These are phyloP conservation scores for Agonopterix alstromeriana DNA, from an alignment of 2,888 invertebrate genomes.

Conservation along the genomic window DNA sequence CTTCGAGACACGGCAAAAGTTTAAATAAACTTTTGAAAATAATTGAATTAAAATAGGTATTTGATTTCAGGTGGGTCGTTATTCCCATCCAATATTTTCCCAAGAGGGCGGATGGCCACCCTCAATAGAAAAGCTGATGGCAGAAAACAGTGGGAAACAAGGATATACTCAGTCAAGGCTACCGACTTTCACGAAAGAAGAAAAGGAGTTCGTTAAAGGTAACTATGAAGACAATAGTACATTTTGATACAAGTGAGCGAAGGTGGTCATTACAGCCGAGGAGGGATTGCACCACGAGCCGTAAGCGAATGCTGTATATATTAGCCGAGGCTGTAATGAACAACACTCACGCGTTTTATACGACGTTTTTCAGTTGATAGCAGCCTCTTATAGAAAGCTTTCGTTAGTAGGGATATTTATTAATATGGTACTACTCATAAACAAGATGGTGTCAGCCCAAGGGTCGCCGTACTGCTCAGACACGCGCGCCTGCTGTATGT, in stretches of 20 bases:
- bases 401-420: no score
- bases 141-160: slow-evolving; percentile 23
- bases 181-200: slow-evolving; percentile 33
- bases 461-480: background rate
- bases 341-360: no score
- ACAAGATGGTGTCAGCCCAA: background rate
- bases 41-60: background rate
- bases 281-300: no score
- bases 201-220: slow-evolving; percentile 42
- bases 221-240: background rate
- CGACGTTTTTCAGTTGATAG: no score
- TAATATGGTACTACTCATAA: background rate
- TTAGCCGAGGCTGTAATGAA: no score
- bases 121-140: slow-evolving; percentile 25
- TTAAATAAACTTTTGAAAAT: no score
- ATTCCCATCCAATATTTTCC: slow-evolving; percentile 35
- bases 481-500: no score
- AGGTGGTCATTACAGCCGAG: no score
- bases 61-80: slow-evolving; percentile 13
- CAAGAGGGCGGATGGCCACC: slow-evolving; percentile 42
- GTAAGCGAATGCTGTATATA: no score
- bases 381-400: no score
- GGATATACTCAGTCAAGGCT: slow-evolving; percentile 28
- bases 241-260: no score
- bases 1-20: no score